These are phyloP conservation scores for Pandemis heparana DNA, from an alignment of 2,888 invertebrate species.

Conservation along the genomic window DNA sequence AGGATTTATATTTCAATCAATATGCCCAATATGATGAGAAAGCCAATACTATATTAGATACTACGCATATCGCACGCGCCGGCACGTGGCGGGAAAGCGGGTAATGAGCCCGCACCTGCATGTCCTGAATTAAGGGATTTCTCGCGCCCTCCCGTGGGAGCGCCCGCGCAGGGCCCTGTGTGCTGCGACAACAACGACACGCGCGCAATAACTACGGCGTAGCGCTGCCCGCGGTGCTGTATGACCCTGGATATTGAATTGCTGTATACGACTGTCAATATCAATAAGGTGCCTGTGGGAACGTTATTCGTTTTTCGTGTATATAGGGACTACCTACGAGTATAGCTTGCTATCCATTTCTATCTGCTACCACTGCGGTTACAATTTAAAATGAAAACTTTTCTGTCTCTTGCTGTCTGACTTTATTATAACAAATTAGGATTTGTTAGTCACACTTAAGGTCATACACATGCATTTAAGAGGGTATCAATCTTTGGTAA, in stretches of 20 bases:
- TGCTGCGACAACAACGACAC: constrained; percentile 74
- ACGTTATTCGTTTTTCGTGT: neutral
- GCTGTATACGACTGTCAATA: constrained; percentile 48
- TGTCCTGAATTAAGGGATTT: constrained; percentile 82
- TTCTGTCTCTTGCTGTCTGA: no score
- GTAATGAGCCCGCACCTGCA: constrained; percentile 85
- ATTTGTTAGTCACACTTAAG: no score
- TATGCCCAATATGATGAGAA: constrained; percentile 43
- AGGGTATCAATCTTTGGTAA: no score
- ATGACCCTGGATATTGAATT: constrained; percentile 54
- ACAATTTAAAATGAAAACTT: no score
- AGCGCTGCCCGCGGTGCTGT: constrained; percentile 48
- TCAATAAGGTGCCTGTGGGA: constrained; percentile 46
- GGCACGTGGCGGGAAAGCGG: constrained; percentile 79
- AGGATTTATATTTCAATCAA: constrained; percentile 32
- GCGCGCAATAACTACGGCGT: constrained; percentile 68
- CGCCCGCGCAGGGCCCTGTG: constrained; percentile 66
- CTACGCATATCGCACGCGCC: constrained; percentile 65
- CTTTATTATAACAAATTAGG: no score
- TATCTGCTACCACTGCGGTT: no score
- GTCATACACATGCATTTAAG: no score
- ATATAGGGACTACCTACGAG: no score
- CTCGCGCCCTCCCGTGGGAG: constrained; percentile 85
- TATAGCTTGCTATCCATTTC: no score
- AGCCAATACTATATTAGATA: constrained; percentile 60